phyloP scores from a whole-genome alignment of 1,140 invertebrate species.

The Argopecten irradians region DNA sequence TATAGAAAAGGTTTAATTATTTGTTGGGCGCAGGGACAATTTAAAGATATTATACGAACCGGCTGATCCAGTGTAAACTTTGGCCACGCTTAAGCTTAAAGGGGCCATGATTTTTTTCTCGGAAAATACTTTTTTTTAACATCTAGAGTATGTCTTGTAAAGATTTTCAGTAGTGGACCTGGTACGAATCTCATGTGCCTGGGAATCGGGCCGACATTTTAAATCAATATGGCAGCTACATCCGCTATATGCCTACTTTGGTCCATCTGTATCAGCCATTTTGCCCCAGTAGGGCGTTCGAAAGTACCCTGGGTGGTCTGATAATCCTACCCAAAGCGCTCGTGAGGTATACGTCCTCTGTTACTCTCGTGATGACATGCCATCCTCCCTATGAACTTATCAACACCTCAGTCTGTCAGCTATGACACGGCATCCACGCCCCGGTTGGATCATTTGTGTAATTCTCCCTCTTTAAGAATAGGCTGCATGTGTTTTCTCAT shows the following conservation, averaged over 20 bases:
- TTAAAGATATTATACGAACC: background rate
- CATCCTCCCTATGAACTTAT: conserved; percentile 17
- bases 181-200: background rate
- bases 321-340: conserved; percentile 14
- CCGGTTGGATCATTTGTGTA: background rate
- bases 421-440: background rate
- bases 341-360: conserved; percentile 14
- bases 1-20: background rate
- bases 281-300: background rate
- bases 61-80: background rate
- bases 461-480: conserved; percentile 7
- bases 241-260: background rate
- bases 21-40: background rate
- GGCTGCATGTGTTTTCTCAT: background rate
- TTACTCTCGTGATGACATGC: background rate
- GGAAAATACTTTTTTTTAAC: background rate
- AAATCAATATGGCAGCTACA: background rate
- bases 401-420: background rate
- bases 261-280: conserved; percentile 3
- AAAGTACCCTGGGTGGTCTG: background rate
- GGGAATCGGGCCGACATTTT: background rate
- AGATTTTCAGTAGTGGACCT: background rate
- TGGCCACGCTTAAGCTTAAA: background rate
- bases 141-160: background rate
- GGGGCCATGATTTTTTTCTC: background rate